Conservation (phyloP, 2,888 invertebrate genomes). For the Eulithis testata region DNA sequence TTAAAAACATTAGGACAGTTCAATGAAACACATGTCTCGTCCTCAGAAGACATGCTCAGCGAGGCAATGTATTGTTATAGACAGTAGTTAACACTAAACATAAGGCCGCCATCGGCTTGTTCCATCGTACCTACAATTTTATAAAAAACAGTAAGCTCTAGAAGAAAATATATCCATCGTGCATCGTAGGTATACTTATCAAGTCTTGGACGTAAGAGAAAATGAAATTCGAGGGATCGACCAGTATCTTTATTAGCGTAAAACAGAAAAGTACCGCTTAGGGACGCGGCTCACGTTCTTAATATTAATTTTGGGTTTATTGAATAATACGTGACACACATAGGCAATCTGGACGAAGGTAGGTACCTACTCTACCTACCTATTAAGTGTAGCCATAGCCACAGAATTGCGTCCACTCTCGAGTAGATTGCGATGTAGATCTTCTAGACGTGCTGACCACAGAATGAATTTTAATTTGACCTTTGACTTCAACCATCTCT, state of each 20-base stretch:
- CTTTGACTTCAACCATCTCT: no score
- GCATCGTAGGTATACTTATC: no score
- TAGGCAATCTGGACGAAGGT: conserved; percentile 51
- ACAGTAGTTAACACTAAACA: no score
- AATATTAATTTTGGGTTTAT: conserved; percentile 81
- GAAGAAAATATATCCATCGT: no score
- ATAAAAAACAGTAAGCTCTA: no score
- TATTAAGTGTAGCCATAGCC: conserved; percentile 59
- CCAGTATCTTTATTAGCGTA: conserved; percentile 63
- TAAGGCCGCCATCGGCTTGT: conserved; percentile 46
- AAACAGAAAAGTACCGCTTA: conserved; percentile 61
- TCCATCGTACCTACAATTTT: conserved; percentile 26
- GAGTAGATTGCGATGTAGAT: conserved; percentile 57
- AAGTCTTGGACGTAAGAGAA: conserved; percentile 32
- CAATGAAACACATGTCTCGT: no score
- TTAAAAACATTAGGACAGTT: no score
- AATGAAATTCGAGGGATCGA: conserved; percentile 50
- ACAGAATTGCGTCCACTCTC: conserved; percentile 63
- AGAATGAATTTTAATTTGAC: background rate
- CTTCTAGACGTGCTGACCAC: background rate
- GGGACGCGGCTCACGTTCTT: conserved; percentile 66
- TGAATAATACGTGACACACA: conserved; percentile 79
- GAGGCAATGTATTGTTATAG: no score
- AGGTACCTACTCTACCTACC: conserved; percentile 35
- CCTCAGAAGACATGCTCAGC: no score